phyloP scores from a whole-genome alignment of 2,113 vertebrate genomes.

The Strigops habroptila region DNA sequence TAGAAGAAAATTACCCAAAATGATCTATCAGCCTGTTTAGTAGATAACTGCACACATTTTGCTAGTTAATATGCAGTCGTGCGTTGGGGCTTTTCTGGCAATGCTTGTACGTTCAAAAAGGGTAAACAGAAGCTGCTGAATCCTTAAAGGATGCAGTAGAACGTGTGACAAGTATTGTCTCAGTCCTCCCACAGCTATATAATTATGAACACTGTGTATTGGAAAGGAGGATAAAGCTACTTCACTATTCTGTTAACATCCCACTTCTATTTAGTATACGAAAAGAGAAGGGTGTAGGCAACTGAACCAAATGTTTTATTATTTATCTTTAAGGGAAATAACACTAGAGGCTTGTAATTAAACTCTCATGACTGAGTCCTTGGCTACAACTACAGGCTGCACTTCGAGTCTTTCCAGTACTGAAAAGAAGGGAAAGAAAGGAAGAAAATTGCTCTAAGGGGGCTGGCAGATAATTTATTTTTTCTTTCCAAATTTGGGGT shows the following conservation, averaged over 20 bases:
- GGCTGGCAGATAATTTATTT: background rate
- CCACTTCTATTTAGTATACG: background rate
- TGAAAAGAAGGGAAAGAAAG: background rate
- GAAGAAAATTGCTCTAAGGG: background rate
- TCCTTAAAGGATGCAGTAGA: background rate
- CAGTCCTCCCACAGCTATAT: background rate
- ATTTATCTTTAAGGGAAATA: background rate
- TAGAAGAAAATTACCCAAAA: background rate
- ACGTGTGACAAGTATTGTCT: background rate
- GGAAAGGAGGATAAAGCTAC: background rate
- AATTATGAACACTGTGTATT: background rate
- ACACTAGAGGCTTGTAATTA: background rate
- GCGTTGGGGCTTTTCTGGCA: background rate
- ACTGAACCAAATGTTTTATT: background rate
- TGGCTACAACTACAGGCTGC: background rate
- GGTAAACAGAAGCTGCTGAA: background rate
- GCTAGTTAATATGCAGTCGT: background rate
- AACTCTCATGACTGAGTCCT: background rate
- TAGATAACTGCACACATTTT: background rate
- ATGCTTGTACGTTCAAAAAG: background rate
- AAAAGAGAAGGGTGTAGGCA: background rate
- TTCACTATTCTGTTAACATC: background rate
- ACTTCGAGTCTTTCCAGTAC: background rate
- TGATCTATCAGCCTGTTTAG: background rate
- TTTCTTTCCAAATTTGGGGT: background rate